phyloP scores from a whole-genome alignment of 2,888 invertebrate species.

The Suillia variegata region DNA sequence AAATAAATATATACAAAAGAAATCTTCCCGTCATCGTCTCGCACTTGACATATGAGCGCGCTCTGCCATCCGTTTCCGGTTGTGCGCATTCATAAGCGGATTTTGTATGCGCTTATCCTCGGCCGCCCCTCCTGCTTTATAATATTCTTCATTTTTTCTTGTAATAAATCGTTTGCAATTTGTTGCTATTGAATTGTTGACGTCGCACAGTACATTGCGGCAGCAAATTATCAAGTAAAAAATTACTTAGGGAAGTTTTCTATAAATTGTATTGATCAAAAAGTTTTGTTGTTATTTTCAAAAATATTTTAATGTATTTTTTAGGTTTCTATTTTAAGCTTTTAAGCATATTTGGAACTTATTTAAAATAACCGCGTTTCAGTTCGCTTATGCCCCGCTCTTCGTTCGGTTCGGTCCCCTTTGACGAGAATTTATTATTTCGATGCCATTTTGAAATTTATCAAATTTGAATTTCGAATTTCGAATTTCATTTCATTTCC shows the following conservation, averaged over 20 bases:
- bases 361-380: background rate
- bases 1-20: no score
- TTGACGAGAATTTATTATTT: no score
- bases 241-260: no score
- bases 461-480: background rate
- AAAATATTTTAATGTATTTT: no score
- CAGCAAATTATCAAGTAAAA: no score
- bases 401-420: background rate
- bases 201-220: no score
- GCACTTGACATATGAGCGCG: background rate
- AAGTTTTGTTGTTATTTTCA: no score
- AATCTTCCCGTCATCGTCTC: no score
- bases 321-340: background rate
- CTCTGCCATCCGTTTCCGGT: background rate
- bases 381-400: background rate
- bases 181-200: no score
- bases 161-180: background rate
- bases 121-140: background rate
- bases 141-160: background rate
- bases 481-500: conserved; percentile 4
- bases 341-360: no score
- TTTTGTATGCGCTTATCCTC: background rate
- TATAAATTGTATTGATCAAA: no score
- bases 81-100: background rate
- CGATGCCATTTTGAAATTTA: no score